Percentiles rank a stretch among this genome's conserved stretches.
Conservation (phyloP, 2,113 vertebrate species). For the Brienomyrus brachyistius region DNA sequence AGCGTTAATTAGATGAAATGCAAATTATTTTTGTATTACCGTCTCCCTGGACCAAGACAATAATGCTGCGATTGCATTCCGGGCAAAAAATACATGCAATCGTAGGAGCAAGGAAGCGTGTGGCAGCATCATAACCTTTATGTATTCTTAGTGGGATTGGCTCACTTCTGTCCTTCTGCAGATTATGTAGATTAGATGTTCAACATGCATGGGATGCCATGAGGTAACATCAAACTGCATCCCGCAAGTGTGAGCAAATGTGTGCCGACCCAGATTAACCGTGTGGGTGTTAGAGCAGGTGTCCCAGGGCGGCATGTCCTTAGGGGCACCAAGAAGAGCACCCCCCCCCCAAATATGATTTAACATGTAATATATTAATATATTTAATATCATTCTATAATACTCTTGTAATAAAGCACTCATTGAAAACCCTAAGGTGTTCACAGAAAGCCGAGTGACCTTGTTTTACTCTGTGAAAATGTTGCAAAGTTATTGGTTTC, state of each 20-base stretch:
- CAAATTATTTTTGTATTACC: constrained; percentile 2
- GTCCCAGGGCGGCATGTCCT: not conserved
- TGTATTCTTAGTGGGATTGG: not conserved
- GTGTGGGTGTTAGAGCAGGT: not conserved
- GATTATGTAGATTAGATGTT: not conserved
- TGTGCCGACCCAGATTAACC: not conserved
- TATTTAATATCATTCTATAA: not conserved
- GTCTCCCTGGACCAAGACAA: not conserved
- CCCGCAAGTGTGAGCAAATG: not conserved
- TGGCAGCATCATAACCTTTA: not conserved
- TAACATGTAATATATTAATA: not conserved
- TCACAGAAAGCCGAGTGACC: not conserved
- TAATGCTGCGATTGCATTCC: not conserved
- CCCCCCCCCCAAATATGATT: not conserved
- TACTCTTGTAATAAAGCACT: not conserved
- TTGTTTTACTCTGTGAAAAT: not conserved
- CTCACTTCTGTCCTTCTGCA: not conserved
- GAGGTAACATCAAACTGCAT: not conserved
- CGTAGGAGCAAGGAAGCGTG: not conserved
- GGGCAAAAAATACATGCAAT: not conserved
- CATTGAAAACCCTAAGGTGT: not conserved
- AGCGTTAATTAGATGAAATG: constrained; percentile 10
- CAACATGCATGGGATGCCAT: not conserved
- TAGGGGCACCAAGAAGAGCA: not conserved
- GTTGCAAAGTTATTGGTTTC: not conserved